These are phyloP conservation scores for Pyralis farinalis DNA, from an alignment of 2,888 invertebrate species.

Conservation along the genomic window DNA sequence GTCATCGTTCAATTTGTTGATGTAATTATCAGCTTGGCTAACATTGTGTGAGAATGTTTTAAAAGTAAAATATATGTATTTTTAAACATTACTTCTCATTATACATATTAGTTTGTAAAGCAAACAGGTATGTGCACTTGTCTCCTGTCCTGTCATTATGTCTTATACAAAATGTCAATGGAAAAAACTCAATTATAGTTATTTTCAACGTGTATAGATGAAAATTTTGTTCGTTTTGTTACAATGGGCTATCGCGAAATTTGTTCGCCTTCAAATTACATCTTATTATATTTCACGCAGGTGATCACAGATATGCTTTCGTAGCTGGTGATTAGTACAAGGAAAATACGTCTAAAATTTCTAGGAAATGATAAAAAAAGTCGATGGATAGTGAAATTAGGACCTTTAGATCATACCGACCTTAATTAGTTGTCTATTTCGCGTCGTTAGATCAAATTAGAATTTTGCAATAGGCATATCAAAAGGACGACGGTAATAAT, in stretches of 20 bases:
- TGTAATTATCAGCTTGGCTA: constrained; percentile 8
- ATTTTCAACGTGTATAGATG: too few relatives aligned
- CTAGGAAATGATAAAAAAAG: background rate
- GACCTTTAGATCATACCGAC: background rate
- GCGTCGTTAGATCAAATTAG: background rate
- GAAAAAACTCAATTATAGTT: too few relatives aligned
- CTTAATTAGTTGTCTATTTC: background rate
- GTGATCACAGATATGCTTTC: background rate
- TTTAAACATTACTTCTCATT: background rate
- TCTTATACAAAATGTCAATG: too few relatives aligned
- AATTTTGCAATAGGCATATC: too few relatives aligned
- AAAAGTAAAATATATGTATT: background rate
- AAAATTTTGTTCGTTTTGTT: too few relatives aligned
- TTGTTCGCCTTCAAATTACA: too few relatives aligned
- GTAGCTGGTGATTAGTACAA: background rate
- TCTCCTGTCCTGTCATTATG: too few relatives aligned
- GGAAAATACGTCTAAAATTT: background rate
- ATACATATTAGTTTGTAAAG: background rate
- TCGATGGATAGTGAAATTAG: background rate
- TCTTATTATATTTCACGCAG: background rate
- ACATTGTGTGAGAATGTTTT: background rate
- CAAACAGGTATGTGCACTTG: background rate
- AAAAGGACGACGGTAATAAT: too few relatives aligned
- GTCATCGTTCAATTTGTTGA: constrained; percentile 15
- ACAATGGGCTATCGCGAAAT: too few relatives aligned